Conservation (phyloP, 2,113 vertebrate genomes). For the Pimephales promelas region DNA sequence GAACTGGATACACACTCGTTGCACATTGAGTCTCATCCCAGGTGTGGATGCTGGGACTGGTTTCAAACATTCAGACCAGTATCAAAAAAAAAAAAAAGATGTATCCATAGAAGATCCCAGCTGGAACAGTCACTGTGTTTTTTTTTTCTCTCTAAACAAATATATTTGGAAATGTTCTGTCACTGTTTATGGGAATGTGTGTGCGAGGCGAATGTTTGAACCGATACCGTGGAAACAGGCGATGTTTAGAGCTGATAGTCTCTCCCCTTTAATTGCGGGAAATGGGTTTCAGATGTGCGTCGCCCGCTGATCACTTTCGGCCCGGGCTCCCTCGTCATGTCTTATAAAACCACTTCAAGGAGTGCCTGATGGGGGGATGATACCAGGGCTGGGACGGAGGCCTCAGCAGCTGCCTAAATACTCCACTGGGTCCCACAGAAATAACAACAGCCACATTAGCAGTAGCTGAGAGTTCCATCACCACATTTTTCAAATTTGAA, state of each 20-base stretch:
- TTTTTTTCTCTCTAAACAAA: slow-evolving; percentile 66
- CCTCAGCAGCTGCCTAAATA: slow-evolving; percentile 54
- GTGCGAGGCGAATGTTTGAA: slow-evolving; percentile 69
- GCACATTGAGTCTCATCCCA: background rate
- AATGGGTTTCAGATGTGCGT: slow-evolving; percentile 81
- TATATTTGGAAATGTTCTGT: slow-evolving; percentile 75
- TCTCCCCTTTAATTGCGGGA: slow-evolving; percentile 80
- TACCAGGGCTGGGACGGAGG: slow-evolving; percentile 67
- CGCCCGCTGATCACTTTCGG: slow-evolving; percentile 76
- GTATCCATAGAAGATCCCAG: slow-evolving; percentile 36
- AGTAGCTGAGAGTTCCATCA: slow-evolving; percentile 68
- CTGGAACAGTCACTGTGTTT: slow-evolving; percentile 58
- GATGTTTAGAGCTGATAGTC: slow-evolving; percentile 78
- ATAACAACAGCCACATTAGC: slow-evolving; percentile 71
- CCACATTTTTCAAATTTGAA: slow-evolving; percentile 51
- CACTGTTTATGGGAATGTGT: slow-evolving; percentile 67
- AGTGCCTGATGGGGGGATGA: slow-evolving; percentile 70
- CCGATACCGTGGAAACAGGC: slow-evolving; percentile 74
- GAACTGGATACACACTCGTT: slow-evolving; percentile 30
- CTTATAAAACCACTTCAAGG: slow-evolving; percentile 75
- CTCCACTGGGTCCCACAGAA: slow-evolving; percentile 67
- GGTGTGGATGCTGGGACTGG: slow-evolving; percentile 1
- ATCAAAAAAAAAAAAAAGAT: background rate
- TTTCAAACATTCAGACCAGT: slow-evolving; percentile 22
- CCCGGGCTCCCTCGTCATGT: slow-evolving; percentile 71